A percentile compares a stretch with the other conserved stretches of the same genome.
Evolutionary conservation across 2,888 invertebrate genomes (phyloP).

Genomic region (Drosophila neotestacea): DNA sequence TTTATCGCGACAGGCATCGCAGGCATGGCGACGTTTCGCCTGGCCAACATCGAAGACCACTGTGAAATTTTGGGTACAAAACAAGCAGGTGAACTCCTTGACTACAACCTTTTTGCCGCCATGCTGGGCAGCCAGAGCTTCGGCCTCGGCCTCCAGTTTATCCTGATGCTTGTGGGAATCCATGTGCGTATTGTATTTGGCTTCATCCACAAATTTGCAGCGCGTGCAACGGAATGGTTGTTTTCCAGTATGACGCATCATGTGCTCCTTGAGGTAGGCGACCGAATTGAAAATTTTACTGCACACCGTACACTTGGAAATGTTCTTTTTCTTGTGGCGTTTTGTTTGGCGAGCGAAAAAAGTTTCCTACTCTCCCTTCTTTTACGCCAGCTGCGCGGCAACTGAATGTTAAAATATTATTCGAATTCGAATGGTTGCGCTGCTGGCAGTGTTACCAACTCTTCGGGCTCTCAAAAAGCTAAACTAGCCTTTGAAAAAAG

Average conservation of each 20-base stretch:
- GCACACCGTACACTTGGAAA: constrained; percentile 83
- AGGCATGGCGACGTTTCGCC: constrained; percentile 84
- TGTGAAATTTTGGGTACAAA: constrained; percentile 83
- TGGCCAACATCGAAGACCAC: constrained; percentile 84
- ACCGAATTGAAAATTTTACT: constrained; percentile 84
- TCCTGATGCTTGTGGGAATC: constrained; percentile 84
- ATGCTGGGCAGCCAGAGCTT: constrained; percentile 73
- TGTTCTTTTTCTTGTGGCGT: constrained; percentile 71
- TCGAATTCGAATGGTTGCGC: constrained; percentile 56
- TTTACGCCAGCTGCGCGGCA: constrained; percentile 75
- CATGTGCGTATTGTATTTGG: constrained; percentile 82
- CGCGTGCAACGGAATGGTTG: constrained; percentile 84
- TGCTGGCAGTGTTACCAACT: no score
- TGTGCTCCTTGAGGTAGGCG: constrained; percentile 84
- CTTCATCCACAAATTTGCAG: constrained; percentile 84
- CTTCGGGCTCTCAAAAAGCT: no score
- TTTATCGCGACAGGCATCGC: constrained; percentile 84
- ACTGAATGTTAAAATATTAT: constrained; percentile 65
- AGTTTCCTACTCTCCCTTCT: constrained; percentile 65
- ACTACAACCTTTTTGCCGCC: constrained; percentile 84
- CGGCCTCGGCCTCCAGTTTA: constrained; percentile 82
- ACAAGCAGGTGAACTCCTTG: constrained; percentile 84
- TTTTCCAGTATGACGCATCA: constrained; percentile 84
- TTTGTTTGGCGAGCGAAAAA: constrained; percentile 64
- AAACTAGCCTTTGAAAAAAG: no score